These are phyloP conservation scores for Sphecodes monilicornis DNA, from an alignment of 2,888 invertebrate genomes.

Conservation along the genomic window DNA sequence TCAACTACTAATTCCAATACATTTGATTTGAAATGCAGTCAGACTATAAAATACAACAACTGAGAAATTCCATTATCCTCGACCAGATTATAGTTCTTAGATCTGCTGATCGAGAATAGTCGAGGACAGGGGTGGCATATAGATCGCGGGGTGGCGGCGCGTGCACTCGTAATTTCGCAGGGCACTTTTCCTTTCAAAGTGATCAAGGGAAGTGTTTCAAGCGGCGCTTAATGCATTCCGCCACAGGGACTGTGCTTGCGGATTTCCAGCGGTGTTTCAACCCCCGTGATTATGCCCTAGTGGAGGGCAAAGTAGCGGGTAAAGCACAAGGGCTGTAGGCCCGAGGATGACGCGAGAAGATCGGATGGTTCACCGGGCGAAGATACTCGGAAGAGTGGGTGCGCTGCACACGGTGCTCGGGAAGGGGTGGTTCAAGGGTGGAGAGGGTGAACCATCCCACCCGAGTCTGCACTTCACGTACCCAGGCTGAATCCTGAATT, in stretches of 20 bases:
- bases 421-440: not conserved
- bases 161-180: not conserved
- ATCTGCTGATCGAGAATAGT: not conserved
- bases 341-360: conserved; percentile 48
- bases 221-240: conserved; percentile 43
- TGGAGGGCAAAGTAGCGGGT: conserved; percentile 73
- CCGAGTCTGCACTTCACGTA: conserved; percentile 51
- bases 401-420: not conserved
- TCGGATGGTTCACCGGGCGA: conserved; percentile 54
- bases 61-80: not conserved
- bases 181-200: conserved; percentile 22
- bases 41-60: no score
- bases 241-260: conserved; percentile 60
- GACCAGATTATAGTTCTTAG: not conserved
- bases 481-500: conserved; percentile 63
- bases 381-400: conserved; percentile 53
- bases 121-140: not conserved
- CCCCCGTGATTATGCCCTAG: conserved; percentile 72
- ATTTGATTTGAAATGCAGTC: no score
- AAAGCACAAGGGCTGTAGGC: conserved; percentile 63
- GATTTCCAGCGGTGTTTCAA: conserved; percentile 64
- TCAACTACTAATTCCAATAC: no score
- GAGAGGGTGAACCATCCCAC: conserved; percentile 1
- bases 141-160: not conserved
- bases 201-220: conserved; percentile 47